phyloP scores from a whole-genome alignment of 1,140 invertebrate genomes.

The Drosophila sp. region DNA sequence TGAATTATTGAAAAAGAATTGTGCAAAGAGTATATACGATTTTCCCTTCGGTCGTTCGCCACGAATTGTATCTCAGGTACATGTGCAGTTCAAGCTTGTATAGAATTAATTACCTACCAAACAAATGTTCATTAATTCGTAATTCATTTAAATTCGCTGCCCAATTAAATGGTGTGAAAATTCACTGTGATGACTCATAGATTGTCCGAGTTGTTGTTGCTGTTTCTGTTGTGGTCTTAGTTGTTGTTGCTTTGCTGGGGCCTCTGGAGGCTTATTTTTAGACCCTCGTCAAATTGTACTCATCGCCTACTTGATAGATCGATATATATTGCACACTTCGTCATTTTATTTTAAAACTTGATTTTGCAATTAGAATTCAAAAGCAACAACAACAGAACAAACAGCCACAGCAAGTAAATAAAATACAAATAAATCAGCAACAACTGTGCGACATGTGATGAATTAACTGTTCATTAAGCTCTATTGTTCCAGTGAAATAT shows the following conservation, averaged over 20 bases:
- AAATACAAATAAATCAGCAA: conserved; percentile 6
- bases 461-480: conserved; percentile 3
- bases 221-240: conserved; percentile 8
- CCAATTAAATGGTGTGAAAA: conserved; percentile 44
- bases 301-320: conserved; percentile 60
- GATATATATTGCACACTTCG: conserved; percentile 44
- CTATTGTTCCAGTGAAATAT: neutral
- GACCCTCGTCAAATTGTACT: conserved; percentile 31
- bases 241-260: conserved; percentile 23
- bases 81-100: neutral
- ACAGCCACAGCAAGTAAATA: neutral
- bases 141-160: too few species aligned
- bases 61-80: conserved; percentile 15
- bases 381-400: conserved; percentile 33
- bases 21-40: conserved; percentile 1
- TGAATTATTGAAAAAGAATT: conserved; percentile 4
- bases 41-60: neutral
- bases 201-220: conserved; percentile 36
- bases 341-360: conserved; percentile 43
- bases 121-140: conserved; percentile 8
- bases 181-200: conserved; percentile 41
- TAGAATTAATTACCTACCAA: neutral
- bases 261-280: conserved; percentile 67
- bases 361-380: conserved; percentile 1
- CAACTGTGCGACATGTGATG: conserved; percentile 18